Conservation (phyloP, 2,888 invertebrate species). For the Yponomeuta evonymella region DNA sequence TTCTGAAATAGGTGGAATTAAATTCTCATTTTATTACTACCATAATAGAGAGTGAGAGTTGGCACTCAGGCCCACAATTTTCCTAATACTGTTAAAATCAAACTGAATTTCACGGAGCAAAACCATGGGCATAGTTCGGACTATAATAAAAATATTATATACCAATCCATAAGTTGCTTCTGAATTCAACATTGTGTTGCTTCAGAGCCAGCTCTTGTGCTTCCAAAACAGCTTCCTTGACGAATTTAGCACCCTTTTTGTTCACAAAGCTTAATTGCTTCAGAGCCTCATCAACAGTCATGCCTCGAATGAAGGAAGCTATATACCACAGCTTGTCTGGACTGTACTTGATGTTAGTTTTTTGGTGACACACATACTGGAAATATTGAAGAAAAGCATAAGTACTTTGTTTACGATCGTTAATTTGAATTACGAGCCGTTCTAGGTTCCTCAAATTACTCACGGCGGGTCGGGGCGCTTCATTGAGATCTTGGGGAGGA, state of each 20-base stretch:
- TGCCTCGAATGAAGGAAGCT: conserved; percentile 90
- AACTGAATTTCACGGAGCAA: too few species aligned
- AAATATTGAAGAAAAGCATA: conserved; percentile 34
- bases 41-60: too few species aligned
- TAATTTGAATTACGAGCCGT: too few species aligned
- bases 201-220: conserved; percentile 92
- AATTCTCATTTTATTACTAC: too few species aligned
- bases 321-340: conserved; percentile 96
- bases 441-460: conserved; percentile 36
- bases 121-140: not conserved
- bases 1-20: too few species aligned
- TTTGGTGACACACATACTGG: conserved; percentile 92
- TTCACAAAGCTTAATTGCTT: conserved; percentile 90
- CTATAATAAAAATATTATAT: conserved; percentile 29
- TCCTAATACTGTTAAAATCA: too few species aligned
- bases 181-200: conserved; percentile 94
- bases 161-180: conserved; percentile 97
- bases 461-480: conserved; percentile 90
- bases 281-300: conserved; percentile 95
- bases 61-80: too few species aligned
- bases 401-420: too few species aligned
- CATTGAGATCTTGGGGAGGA: conserved; percentile 84
- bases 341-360: conserved; percentile 90
- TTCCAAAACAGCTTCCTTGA: conserved; percentile 88
- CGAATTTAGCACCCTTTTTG: conserved; percentile 85